phyloP scores from a whole-genome alignment of 2,113 vertebrate genomes.

The Caranx ignobilis region DNA sequence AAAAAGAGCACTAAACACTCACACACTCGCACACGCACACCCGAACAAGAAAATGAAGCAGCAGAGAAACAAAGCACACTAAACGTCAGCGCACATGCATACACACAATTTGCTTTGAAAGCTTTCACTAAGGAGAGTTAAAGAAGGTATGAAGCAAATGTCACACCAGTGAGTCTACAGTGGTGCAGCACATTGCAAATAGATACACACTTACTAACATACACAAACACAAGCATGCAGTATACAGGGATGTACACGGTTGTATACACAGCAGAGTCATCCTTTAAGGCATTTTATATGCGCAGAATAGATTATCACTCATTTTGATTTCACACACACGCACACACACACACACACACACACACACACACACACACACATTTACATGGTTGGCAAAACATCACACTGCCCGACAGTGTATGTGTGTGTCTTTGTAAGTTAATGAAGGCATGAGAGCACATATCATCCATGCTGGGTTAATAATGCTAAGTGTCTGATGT shows the following conservation, averaged over 20 bases:
- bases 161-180: conserved; percentile 62
- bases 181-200: conserved; percentile 47
- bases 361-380: conserved; percentile 14
- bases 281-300: conserved; percentile 35
- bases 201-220: conserved; percentile 19
- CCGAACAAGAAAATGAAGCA: conserved; percentile 58
- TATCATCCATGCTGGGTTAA: conserved; percentile 75
- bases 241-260: conserved; percentile 28
- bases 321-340: conserved; percentile 33
- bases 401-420: conserved; percentile 38
- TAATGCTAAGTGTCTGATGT: conserved; percentile 75
- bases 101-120: conserved; percentile 68
- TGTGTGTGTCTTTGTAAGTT: conserved; percentile 63
- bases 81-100: conserved; percentile 59
- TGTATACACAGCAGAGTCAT: conserved; percentile 16
- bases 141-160: conserved; percentile 70
- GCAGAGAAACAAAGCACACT: conserved; percentile 70
- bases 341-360: conserved; percentile 21
- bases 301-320: conserved; percentile 40
- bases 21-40: conserved; percentile 24
- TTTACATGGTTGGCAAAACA: conserved; percentile 30
- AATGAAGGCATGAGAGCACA: conserved; percentile 71
- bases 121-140: conserved; percentile 63
- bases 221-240: conserved; percentile 11
- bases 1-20: conserved; percentile 73